Conservation (phyloP, 2,888 invertebrate genomes). For the Seira musarum region DNA sequence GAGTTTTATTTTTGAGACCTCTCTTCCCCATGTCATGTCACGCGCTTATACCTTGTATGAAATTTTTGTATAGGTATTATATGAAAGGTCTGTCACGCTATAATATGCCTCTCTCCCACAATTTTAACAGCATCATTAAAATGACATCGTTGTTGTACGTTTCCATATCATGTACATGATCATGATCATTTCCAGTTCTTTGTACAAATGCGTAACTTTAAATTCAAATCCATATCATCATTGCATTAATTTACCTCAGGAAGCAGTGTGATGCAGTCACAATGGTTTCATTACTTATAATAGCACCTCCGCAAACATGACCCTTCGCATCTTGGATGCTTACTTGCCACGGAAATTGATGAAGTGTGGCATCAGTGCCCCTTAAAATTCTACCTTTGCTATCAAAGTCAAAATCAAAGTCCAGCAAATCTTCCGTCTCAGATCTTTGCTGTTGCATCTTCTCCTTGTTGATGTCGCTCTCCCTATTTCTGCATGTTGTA, state of each 20-base stretch:
- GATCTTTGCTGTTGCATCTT: constrained; percentile 48
- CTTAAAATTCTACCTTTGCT: constrained; percentile 71
- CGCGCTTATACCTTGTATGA: too few species aligned
- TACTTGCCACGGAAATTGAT: constrained; percentile 72
- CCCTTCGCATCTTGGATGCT: constrained; percentile 71
- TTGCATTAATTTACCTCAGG: constrained; percentile 71
- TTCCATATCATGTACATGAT: too few species aligned
- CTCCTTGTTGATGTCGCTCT: constrained; percentile 42
- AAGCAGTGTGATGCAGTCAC: constrained; percentile 73
- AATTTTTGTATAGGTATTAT: too few species aligned
- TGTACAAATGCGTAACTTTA: too few species aligned
- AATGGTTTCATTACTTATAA: constrained; percentile 71
- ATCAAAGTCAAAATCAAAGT: constrained; percentile 39
- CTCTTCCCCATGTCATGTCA: neutral
- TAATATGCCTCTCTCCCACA: too few species aligned
- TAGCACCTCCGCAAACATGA: constrained; percentile 72
- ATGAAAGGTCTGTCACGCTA: too few species aligned
- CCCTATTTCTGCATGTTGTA: constrained; percentile 58
- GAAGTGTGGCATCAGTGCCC: constrained; percentile 71
- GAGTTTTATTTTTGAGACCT: neutral
- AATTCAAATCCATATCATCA: too few species aligned
- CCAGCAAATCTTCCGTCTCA: constrained; percentile 35
- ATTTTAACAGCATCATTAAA: too few species aligned
- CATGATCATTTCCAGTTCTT: too few species aligned
- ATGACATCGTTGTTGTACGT: too few species aligned